phyloP scores from a whole-genome alignment of 2,113 vertebrate species.

The Gavia stellata region DNA sequence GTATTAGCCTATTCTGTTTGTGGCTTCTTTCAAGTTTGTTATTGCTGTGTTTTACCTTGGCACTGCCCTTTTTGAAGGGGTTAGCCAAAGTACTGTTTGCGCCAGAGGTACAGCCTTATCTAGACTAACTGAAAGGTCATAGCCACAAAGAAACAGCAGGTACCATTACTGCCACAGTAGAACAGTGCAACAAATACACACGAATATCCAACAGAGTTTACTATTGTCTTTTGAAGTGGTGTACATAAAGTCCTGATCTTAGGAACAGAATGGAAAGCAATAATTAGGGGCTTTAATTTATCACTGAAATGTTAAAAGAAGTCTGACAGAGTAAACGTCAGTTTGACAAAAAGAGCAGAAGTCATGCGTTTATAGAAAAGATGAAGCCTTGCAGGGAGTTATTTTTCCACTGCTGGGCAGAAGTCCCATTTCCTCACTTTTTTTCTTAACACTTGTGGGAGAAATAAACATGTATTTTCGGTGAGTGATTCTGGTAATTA shows the following conservation, averaged over 20 bases:
- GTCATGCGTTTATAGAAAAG: not conserved
- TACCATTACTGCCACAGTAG: not conserved
- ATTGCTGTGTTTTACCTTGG: not conserved
- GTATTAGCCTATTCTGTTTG: not conserved
- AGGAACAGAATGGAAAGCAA: not conserved
- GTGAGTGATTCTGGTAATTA: slow-evolving; percentile 37
- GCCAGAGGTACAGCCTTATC: not conserved
- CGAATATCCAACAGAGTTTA: not conserved
- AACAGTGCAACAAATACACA: not conserved
- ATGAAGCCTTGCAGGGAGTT: not conserved
- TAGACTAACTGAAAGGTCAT: slow-evolving; percentile 38
- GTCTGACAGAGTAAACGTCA: slow-evolving; percentile 25
- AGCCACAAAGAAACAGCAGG: slow-evolving; percentile 26
- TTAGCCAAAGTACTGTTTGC: not conserved
- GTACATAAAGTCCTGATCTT: not conserved
- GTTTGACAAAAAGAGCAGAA: slow-evolving; percentile 17
- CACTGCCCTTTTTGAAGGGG: not conserved
- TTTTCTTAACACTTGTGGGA: not conserved
- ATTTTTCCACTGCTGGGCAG: not conserved
- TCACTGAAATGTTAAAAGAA: slow-evolving; percentile 31
- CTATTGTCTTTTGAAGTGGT: not conserved
- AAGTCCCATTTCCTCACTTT: not conserved
- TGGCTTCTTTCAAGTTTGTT: not conserved
- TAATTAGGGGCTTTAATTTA: slow-evolving; percentile 44
- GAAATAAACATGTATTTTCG: slow-evolving; percentile 18